Conservation (phyloP, 2,888 invertebrate genomes). For the Chrysotoxum bicinctum region DNA sequence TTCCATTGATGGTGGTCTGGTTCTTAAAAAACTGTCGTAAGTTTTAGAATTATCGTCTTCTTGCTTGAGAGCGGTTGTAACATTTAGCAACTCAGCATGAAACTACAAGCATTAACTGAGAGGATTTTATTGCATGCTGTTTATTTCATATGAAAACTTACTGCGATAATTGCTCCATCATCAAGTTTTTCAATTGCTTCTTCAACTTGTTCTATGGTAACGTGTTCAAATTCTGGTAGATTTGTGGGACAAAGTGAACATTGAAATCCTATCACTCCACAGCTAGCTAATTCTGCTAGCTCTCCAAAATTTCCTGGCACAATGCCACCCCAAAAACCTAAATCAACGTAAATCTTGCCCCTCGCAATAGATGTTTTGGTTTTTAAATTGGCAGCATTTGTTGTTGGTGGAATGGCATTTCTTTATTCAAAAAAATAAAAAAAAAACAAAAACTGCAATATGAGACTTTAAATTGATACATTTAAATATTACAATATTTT, state of each 20-base stretch:
- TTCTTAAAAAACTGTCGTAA: conserved; percentile 85
- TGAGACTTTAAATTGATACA: too few relatives aligned
- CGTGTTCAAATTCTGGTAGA: conserved; percentile 87
- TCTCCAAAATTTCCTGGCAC: conserved; percentile 85
- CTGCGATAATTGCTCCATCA: conserved; percentile 85
- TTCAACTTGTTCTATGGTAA: conserved; percentile 83
- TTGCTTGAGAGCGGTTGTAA: conserved; percentile 73
- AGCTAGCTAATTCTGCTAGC: conserved; percentile 83
- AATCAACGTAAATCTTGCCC: conserved; percentile 85
- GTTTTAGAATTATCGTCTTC: conserved; percentile 83
- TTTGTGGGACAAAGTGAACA: conserved; percentile 88
- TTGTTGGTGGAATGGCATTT: conserved; percentile 88
- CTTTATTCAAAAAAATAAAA: conserved; percentile 78
- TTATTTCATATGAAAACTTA: conserved; percentile 78
- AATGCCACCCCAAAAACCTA: conserved; percentile 91
- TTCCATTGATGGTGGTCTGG: conserved; percentile 87
- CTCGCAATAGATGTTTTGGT: conserved; percentile 84
- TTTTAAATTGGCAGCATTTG: conserved; percentile 84
- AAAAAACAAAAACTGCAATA: not conserved
- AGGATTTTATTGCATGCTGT: not conserved
- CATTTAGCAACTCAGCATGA: conserved; percentile 86
- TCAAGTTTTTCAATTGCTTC: conserved; percentile 84
- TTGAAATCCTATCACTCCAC: conserved; percentile 89
- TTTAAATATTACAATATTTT: too few relatives aligned
- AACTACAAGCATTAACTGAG: conserved; percentile 82